Conservation (phyloP, 2,113 vertebrate genomes). For the Rhipidura dahli region DNA sequence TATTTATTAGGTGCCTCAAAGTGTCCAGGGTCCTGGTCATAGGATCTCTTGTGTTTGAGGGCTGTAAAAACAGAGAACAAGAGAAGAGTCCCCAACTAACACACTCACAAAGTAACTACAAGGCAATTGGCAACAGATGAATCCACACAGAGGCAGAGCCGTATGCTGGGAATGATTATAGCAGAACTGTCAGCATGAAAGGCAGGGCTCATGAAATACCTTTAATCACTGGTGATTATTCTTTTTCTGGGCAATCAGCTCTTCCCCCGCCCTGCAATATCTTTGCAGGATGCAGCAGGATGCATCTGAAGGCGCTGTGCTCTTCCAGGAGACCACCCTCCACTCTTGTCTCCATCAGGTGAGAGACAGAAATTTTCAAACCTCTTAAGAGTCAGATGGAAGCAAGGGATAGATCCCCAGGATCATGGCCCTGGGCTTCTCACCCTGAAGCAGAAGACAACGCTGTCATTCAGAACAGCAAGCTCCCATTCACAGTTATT, state of each 20-base stretch:
- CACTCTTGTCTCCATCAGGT: neutral
- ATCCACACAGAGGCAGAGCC: neutral
- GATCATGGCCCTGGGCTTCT: neutral
- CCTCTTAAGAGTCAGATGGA: neutral
- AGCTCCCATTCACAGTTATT: constrained; percentile 43
- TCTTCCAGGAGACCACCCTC: neutral
- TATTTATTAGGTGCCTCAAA: constrained; percentile 19
- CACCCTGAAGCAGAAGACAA: constrained; percentile 14
- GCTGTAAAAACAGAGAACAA: constrained; percentile 17
- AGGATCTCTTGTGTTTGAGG: neutral
- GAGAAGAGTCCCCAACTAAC: constrained; percentile 20
- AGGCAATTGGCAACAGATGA: constrained; percentile 60
- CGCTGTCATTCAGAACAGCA: constrained; percentile 15
- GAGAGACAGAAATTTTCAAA: neutral
- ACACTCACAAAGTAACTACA: neutral
- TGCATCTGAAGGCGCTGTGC: neutral
- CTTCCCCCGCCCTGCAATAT: neutral
- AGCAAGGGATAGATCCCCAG: neutral
- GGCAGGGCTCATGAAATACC: constrained; percentile 16
- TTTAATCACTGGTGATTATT: constrained; percentile 39
- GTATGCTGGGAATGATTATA: constrained; percentile 51
- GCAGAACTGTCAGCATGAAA: constrained; percentile 38
- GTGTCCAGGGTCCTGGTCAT: neutral
- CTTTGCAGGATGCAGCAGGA: neutral
- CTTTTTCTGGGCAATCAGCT: constrained; percentile 13